A percentile compares a stretch with the other conserved stretches of the same genome.
Evolutionary conservation across 2,113 vertebrate genomes (phyloP).

Genomic region (Mormoops blainvillei): DNA sequence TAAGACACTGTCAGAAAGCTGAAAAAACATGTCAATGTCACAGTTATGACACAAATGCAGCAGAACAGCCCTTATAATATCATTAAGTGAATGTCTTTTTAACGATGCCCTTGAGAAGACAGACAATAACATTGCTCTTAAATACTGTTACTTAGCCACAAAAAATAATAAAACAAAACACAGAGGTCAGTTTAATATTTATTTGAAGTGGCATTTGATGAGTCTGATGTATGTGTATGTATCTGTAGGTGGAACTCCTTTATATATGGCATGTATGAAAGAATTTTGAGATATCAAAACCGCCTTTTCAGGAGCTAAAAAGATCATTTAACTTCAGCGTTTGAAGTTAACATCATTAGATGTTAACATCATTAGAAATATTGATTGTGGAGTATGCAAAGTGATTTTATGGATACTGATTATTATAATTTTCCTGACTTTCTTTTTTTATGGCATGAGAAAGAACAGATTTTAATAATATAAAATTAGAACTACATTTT

Average conservation of each 20-base stretch:
- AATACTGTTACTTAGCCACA: constrained; percentile 6
- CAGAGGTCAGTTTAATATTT: not conserved
- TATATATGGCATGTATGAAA: not conserved
- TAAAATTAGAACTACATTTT: not conserved
- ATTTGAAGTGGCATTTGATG: not conserved
- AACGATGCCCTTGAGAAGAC: not conserved
- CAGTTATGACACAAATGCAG: not conserved
- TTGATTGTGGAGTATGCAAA: not conserved
- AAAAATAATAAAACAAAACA: not conserved
- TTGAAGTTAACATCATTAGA: too few relatives aligned
- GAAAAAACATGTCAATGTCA: constrained; percentile 43
- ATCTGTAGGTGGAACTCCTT: not conserved
- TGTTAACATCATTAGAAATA: not conserved
- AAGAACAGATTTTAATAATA: not conserved
- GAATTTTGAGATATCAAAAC: not conserved
- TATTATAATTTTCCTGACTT: not conserved
- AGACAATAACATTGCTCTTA: not conserved
- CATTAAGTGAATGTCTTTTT: constrained; percentile 29
- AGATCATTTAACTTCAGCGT: not conserved
- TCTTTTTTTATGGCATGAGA: not conserved
- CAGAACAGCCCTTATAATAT: constrained; percentile 33
- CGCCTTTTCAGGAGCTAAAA: not conserved
- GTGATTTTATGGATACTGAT: not conserved
- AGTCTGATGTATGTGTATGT: not conserved
- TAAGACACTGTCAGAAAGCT: constrained; percentile 56